A percentile compares a stretch with the other conserved stretches of the same genome.
phyloP scores from a whole-genome alignment of 2,113 vertebrate genomes.

The Lutjanus erythropterus region DNA sequence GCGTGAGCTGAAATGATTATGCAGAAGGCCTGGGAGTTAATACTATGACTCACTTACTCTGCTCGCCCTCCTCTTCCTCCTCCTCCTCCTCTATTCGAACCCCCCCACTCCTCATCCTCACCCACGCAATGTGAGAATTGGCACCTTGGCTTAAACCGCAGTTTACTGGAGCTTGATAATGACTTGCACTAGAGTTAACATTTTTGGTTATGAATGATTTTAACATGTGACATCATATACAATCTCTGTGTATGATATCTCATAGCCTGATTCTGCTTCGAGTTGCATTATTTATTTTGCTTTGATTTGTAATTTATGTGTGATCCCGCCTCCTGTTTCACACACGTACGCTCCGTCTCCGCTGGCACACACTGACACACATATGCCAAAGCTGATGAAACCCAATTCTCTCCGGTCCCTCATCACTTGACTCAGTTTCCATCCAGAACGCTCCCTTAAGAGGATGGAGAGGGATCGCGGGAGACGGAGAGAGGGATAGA shows the following conservation, averaged over 20 bases:
- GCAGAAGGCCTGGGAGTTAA: slow-evolving; percentile 70
- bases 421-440: slow-evolving; percentile 75
- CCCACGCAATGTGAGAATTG: slow-evolving; percentile 39
- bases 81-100: not conserved
- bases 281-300: slow-evolving; percentile 11
- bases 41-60: slow-evolving; percentile 71
- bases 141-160: slow-evolving; percentile 42
- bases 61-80: slow-evolving; percentile 16
- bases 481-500: slow-evolving; percentile 41
- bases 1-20: slow-evolving; percentile 73
- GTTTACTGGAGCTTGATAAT: slow-evolving; percentile 18
- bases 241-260: not conserved
- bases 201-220: slow-evolving; percentile 2
- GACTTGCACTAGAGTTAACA: not conserved
- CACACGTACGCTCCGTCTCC: not conserved
- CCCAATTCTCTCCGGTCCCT: slow-evolving; percentile 67
- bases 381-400: slow-evolving; percentile 77
- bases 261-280: not conserved
- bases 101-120: slow-evolving; percentile 21
- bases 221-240: not conserved
- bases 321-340: slow-evolving; percentile 18
- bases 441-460: slow-evolving; percentile 60
- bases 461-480: slow-evolving; percentile 62
- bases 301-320: slow-evolving; percentile 53
- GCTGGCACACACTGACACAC: slow-evolving; percentile 67